Base-by-base conservation (phyloP, 2,888 invertebrate genomes). In the Pammene aurita region DNA sequence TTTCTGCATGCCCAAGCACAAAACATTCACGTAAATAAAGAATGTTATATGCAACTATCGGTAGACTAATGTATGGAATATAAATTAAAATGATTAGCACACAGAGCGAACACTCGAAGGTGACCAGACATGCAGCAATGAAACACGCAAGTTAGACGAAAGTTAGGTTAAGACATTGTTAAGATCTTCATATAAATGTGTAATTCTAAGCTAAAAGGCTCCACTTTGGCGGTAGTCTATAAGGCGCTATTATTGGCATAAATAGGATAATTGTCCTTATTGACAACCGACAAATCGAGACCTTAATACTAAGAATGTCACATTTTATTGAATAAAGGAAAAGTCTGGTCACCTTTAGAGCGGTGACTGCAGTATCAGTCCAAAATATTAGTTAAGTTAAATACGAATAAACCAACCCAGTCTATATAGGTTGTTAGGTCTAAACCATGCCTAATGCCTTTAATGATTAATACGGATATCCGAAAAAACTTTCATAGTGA, bases 1-100 rank as follows among this genome's bases (percentile, higher is more conserved):
- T 92, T 91, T 90, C 92, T 92, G 92, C 92, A 92, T 92, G 92
- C 92, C 92, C 87, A 92, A 92, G 91, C 92, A 90, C 86, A 87
- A 80, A 86, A 85, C 86, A 86, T 87, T 87, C 82, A 78, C 76
- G 76, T 79, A 79, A 76, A 78, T 48, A 79, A 79, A 77, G 83
- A 86, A 89, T 85, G 85, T 88, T 75, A 78, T 84, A 88, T 85
- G 87, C 84, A 86, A 79, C 86, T 88, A 89, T 83, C 77, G 75
- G 77, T 78, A 76, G 75, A 77, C 76, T 78, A 80, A 79, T 74
- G 72, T 79, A 83, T 76, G 77, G 78, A 79, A 79, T 78, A 73
- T 73, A 80, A 84, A 85, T 80, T 72, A 80, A 52, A 80, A 72
- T 80, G 78, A 82, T 81, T 80, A 85, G 84, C 85, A 82, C 80